These are phyloP conservation scores for Eubucco bourcierii DNA, from an alignment of 2,113 vertebrate genomes.

Conservation along the genomic window DNA sequence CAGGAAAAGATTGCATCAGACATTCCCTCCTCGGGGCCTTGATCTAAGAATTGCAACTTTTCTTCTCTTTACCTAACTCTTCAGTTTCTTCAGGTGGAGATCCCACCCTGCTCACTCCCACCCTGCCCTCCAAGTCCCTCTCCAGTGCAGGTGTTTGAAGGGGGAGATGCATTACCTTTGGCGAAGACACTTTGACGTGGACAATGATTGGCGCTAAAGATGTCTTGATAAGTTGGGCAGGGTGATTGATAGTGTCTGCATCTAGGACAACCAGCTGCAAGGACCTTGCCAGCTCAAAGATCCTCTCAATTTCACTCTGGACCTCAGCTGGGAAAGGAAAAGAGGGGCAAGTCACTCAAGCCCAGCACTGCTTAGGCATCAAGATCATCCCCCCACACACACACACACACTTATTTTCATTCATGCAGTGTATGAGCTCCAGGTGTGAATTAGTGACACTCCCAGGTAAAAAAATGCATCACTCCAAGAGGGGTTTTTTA, in stretches of 20 bases:
- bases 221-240: slow-evolving; percentile 96
- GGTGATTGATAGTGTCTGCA: slow-evolving; percentile 98
- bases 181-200: slow-evolving; percentile 98
- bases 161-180: slow-evolving; percentile 83
- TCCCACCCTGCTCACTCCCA: neutral
- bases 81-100: neutral
- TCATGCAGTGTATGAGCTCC: neutral
- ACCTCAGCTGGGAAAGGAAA: slow-evolving; percentile 85
- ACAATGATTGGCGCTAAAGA: slow-evolving; percentile 97
- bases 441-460: neutral
- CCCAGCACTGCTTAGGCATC: neutral
- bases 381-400: neutral
- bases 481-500: neutral
- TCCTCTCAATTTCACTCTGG: slow-evolving; percentile 97
- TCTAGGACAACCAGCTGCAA: slow-evolving; percentile 96
- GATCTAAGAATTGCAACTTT: neutral
- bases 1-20: neutral
- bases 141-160: rapidly evolving
- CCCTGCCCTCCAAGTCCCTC: neutral
- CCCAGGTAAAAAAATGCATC: neutral
- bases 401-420: neutral
- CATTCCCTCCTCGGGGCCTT: neutral
- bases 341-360: neutral
- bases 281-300: slow-evolving; percentile 95
- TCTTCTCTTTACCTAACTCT: neutral